Base-by-base conservation (phyloP, 2,113 vertebrate genomes). In the Stigmatopora argus region DNA sequence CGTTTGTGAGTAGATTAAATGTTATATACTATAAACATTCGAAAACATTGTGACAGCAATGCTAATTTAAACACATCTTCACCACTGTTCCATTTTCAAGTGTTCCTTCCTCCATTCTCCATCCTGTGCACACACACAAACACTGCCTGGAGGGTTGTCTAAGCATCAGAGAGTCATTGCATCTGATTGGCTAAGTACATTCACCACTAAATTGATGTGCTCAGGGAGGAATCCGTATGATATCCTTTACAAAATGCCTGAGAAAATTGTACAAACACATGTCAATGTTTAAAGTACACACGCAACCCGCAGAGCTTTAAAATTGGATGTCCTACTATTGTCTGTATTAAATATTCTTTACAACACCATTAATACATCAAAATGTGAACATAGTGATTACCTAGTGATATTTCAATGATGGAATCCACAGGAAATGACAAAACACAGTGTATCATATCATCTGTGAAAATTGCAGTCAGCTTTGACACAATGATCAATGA, bases 41-140 rank as follows among this genome's bases (percentile, higher is more conserved):
- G 88, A 92, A 93, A 83, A 87, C 76, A 86, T 85, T 85, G 85
- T 92, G 89, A 93, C 89, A 92, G 87, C 82, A 66, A 89, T 86
- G 86, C 89, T 93, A 91, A 92, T 94, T 94, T 91, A 90, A 84
- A 79, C 83, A 55, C 79, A 85, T 85, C 66, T 64, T 72, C 63
- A 6, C 41, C 18, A 78, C 72, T 52, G 26, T 49, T 75, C 72
- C 66, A 58, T 17, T 62, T 79, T 69, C 45, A 47, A 71, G 46
- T 58, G 64, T 70, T 75, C 62, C 56, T 60, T 35, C 85, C 86
- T 78, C 58, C 60, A 38, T 60, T 68, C 38, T 60, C 58, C 11
- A 31, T 63, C 23, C 23, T 46, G 4, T 17, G 58, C 61, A 57
- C 41, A 62, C 26, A 55, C 63, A 74, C 58, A 35, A 15, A 49